phyloP scores from a whole-genome alignment of 2,797 vertebrate genomes.

The Varecia variegata region DNA sequence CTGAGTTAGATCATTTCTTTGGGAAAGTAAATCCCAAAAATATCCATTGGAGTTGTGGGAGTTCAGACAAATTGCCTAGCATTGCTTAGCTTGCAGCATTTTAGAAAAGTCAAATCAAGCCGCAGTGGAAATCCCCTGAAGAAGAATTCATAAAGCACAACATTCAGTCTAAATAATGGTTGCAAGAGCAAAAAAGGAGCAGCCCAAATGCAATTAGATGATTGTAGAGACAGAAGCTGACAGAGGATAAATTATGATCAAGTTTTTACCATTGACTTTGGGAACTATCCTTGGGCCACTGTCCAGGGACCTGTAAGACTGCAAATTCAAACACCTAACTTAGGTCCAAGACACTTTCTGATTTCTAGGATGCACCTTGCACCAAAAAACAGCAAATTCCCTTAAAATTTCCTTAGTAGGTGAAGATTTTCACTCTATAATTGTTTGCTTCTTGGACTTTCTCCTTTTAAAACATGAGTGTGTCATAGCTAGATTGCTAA shows the following conservation, averaged over 20 bases:
- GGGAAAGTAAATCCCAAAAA: not conserved
- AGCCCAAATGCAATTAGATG: not conserved
- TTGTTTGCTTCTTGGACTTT: not conserved
- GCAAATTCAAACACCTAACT: not conserved
- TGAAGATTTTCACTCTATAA: not conserved
- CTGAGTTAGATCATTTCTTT: not conserved
- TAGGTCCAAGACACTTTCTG: not conserved
- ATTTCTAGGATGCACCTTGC: not conserved
- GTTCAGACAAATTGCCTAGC: not conserved
- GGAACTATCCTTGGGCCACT: not conserved
- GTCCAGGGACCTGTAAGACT: not conserved
- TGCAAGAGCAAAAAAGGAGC: not conserved
- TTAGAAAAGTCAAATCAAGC: not conserved
- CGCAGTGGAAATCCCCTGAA: not conserved
- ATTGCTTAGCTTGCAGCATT: not conserved
- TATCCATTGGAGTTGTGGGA: not conserved
- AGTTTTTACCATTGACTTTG: not conserved
- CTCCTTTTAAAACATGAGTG: not conserved
- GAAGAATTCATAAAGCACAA: not conserved
- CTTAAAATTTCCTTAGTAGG: not conserved
- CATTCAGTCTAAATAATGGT: not conserved
- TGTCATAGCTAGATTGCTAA: constrained; percentile 42
- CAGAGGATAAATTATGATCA: not conserved
- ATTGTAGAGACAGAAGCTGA: not conserved
- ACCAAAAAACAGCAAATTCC: not conserved